These are phyloP conservation scores for Chamaetylas fuelleborni DNA, from an alignment of 2,113 vertebrate species.

Conservation along the genomic window DNA sequence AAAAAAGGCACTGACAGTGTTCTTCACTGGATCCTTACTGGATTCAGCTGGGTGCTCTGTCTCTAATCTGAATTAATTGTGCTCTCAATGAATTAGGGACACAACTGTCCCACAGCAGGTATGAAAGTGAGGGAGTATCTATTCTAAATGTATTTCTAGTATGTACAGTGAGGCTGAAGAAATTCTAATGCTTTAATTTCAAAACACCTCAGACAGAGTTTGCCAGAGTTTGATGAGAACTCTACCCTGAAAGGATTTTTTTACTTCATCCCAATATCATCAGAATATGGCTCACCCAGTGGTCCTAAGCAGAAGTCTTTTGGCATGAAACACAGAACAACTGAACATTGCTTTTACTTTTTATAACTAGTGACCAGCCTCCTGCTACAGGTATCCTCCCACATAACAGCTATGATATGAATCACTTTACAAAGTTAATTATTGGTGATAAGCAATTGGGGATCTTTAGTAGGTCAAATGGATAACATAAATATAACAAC, in stretches of 20 bases:
- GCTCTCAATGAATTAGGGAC: background rate
- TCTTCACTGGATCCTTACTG: background rate
- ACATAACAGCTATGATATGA: background rate
- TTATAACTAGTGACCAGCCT: background rate
- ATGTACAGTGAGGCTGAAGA: background rate
- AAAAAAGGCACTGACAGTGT: background rate
- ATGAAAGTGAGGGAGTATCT: background rate
- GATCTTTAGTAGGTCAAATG: background rate
- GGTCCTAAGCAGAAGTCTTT: background rate
- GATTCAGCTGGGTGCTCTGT: background rate
- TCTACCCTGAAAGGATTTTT: background rate
- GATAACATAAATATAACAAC: background rate
- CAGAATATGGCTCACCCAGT: background rate
- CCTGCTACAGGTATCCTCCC: background rate
- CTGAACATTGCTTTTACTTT: background rate
- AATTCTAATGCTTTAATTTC: background rate
- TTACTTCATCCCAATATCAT: background rate
- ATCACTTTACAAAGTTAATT: background rate
- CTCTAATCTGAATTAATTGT: background rate
- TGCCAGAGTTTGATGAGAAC: background rate
- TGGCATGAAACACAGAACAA: background rate
- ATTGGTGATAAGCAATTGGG: background rate
- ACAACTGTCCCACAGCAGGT: background rate
- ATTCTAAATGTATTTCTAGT: background rate
- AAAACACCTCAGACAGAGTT: background rate